phyloP scores from a whole-genome alignment of 2,888 invertebrate genomes.

The Auanema sp. region DNA sequence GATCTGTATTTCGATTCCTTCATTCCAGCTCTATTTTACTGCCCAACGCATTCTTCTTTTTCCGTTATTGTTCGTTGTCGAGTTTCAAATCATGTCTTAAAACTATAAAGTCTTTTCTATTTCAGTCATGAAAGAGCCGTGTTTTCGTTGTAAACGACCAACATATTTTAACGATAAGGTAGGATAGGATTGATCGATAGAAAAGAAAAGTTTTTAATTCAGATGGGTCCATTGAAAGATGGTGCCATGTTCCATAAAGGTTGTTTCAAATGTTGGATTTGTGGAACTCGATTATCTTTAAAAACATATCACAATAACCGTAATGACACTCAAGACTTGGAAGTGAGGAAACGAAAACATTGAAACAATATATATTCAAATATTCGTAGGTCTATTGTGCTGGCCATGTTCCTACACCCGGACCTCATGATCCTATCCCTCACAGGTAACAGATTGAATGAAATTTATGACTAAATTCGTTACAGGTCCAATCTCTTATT shows the following conservation, averaged over 20 bases:
- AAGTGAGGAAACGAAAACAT: conserved; percentile 37
- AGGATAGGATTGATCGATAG: not conserved
- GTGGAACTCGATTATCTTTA: conserved; percentile 62
- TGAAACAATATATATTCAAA: not conserved
- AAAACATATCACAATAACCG: conserved; percentile 65
- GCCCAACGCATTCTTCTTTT: too few species aligned
- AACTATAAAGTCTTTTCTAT: too few species aligned
- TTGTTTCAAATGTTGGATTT: conserved; percentile 65
- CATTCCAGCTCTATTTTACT: too few species aligned
- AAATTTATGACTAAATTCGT: not conserved
- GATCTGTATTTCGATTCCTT: too few species aligned
- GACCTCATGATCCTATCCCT: conserved; percentile 65
- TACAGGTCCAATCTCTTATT: conserved; percentile 61
- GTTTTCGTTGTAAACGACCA: conserved; percentile 63
- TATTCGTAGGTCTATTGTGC: conserved; percentile 63
- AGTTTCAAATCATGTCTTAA: too few species aligned
- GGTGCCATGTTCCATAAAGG: conserved; percentile 64
- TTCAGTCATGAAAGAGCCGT: conserved; percentile 61
- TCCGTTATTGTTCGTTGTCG: too few species aligned
- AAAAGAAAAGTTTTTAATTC: too few species aligned
- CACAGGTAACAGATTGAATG: conserved; percentile 42
- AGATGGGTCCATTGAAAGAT: conserved; percentile 64
- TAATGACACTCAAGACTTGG: conserved; percentile 64
- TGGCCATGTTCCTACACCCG: conserved; percentile 64
- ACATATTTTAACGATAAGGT: conserved; percentile 65